These are phyloP conservation scores for Pollenia angustigena DNA, from an alignment of 2,888 invertebrate species.

Conservation along the genomic window DNA sequence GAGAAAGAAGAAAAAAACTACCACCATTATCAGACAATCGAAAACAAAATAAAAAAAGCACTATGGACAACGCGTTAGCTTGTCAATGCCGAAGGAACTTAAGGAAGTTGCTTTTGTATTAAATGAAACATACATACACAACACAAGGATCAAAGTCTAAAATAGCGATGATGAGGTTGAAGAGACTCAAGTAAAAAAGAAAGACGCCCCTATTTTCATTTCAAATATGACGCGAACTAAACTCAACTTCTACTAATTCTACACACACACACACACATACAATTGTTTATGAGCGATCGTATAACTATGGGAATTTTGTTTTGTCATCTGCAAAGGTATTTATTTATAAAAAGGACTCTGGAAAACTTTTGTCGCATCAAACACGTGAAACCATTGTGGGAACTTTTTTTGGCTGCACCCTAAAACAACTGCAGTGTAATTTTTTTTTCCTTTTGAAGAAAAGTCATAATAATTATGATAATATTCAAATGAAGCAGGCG, in stretches of 20 bases:
- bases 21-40: conserved; percentile 37
- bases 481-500: conserved; percentile 56
- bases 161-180: conserved; percentile 39
- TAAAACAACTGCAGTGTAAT: conserved; percentile 12
- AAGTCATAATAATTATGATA: conserved; percentile 73
- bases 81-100: conserved; percentile 68
- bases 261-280: neutral
- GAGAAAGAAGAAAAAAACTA: conserved; percentile 40
- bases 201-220: conserved; percentile 68
- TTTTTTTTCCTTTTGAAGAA: conserved; percentile 43
- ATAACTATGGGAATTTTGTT: conserved; percentile 70
- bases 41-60: conserved; percentile 14
- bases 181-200: conserved; percentile 36
- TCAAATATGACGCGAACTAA: conserved; percentile 44
- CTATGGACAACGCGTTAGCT: conserved; percentile 60
- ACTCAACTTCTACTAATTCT: conserved; percentile 16
- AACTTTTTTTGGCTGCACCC: conserved; percentile 68
- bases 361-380: conserved; percentile 37
- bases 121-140: conserved; percentile 9
- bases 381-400: conserved; percentile 67
- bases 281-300: conserved; percentile 64
- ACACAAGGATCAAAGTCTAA: conserved; percentile 24
- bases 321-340: conserved; percentile 62
- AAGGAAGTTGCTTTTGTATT: conserved; percentile 62
- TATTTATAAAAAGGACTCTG: conserved; percentile 36